Base-by-base conservation (phyloP, 1,140 invertebrate species). In the Drosophila nikananu region DNA sequence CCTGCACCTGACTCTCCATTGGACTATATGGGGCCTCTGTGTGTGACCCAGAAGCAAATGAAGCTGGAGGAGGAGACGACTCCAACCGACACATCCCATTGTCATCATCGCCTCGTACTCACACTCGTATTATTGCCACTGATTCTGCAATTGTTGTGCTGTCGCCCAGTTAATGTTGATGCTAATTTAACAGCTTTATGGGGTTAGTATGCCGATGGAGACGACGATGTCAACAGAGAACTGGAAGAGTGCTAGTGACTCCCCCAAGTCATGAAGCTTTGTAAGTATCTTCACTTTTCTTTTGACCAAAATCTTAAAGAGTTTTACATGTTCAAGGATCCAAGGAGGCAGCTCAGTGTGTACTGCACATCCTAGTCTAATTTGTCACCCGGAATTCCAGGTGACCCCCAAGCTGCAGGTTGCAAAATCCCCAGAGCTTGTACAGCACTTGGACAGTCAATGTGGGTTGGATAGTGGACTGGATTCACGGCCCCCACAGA, bases 121-220 rank as follows among this genome's bases (percentile, higher is more conserved):
- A 21, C 59, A 55, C 15, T 55, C 15, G 19, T 21, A 37, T 44
- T 61, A 41, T 41, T 63, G 42, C 25, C 63, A 27, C 25, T 32
- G 62, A 51, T 66, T 23, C 51, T 66, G 41, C 10, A 74, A 35
- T 41, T 48, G 59, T 63, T 54, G 60, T 30, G 42, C 54, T 30
- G 42, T 9, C 23, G 39, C 8, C 9, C 21, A 57, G 67, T 39
- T 78, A 78, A 77, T 77, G 75, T 39, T 25, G 74, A 77, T 78
- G 75, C 75, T 78, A 78, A 78, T 70, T 78, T 62, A 32, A 71
- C 59, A 25, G 71, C 80, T 76, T 78, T 70, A 68, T 78, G 75
- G 75, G 75, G 75, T 78, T 68, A 78, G 75, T 78, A 41, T 76
- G 75, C 49, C 64, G 41, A 39, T 66, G 61, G 25, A n/a, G n/a